Percentiles rank a stretch among this genome's conserved stretches.
These are phyloP conservation scores for Hyposoter dolosus DNA, from an alignment of 2,888 invertebrate genomes.

Conservation along the genomic window DNA sequence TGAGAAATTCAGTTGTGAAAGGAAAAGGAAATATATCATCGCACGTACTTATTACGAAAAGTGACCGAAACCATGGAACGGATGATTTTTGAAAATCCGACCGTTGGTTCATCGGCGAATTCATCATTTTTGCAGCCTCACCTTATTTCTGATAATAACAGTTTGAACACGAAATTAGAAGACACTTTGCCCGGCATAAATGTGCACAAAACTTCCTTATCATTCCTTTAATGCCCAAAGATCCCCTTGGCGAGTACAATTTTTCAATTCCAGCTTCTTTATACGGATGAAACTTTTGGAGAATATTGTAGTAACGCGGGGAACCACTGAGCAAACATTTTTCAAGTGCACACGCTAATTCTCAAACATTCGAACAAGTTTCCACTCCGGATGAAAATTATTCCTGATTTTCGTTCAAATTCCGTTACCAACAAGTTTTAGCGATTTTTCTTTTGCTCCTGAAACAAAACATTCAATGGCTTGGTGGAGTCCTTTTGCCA, in stretches of 20 bases:
- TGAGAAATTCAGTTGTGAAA: not conserved
- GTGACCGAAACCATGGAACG: no score
- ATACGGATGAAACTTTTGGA: not conserved
- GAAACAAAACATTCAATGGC: not conserved
- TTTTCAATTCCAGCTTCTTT: constrained; percentile 1
- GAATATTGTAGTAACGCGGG: constrained; percentile 9
- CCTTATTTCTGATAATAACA: not conserved
- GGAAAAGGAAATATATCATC: not conserved
- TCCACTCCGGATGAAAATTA: not conserved
- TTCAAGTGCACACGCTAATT: not conserved
- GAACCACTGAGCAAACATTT: not conserved
- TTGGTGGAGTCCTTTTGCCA: not conserved
- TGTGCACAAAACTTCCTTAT: constrained; percentile 7
- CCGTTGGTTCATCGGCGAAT: not conserved
- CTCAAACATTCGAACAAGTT: not conserved
- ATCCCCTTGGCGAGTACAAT: constrained; percentile 1
- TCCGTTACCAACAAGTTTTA: not conserved
- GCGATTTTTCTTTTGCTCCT: not conserved
- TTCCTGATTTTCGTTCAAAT: not conserved
- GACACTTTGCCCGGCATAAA: not conserved
- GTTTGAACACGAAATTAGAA: constrained; percentile 8
- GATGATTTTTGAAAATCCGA: not conserved
- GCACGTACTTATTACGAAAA: not conserved
- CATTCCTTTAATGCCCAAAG: constrained; percentile 5
- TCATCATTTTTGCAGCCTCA: not conserved